These are phyloP conservation scores for Drosophila cardini DNA, from an alignment of 1,140 invertebrate genomes.

Conservation along the genomic window DNA sequence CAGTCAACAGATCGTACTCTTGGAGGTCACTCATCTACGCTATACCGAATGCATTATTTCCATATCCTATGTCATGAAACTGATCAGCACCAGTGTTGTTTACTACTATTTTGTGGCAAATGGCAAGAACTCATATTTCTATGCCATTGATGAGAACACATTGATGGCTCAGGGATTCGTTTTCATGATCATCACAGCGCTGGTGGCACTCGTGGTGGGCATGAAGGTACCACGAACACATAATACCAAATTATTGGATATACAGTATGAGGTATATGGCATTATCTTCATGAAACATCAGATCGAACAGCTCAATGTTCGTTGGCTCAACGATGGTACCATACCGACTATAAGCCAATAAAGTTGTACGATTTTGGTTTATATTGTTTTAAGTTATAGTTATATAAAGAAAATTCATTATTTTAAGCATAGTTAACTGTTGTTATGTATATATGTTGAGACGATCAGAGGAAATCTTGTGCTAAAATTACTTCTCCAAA, in stretches of 20 bases:
- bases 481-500: no score
- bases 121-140: constrained; percentile 74
- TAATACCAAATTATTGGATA: constrained; percentile 63
- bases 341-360: constrained; percentile 77
- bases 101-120: constrained; percentile 76
- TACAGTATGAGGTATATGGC: constrained; percentile 77
- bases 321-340: constrained; percentile 79
- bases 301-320: constrained; percentile 79
- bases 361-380: background rate
- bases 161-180: constrained; percentile 80
- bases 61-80: constrained; percentile 63
- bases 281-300: constrained; percentile 83
- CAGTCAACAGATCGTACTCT: constrained; percentile 65
- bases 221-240: constrained; percentile 79
- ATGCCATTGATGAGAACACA: constrained; percentile 69
- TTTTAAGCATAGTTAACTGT: constrained; percentile 2
- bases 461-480: no score
- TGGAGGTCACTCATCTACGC: constrained; percentile 74
- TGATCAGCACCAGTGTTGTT: constrained; percentile 67
- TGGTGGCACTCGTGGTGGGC: constrained; percentile 74
- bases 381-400: constrained; percentile 4
- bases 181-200: constrained; percentile 71
- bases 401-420: background rate
- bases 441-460: background rate
- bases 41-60: constrained; percentile 68